Conservation (phyloP, 2,113 vertebrate species). For the Gavia stellata region DNA sequence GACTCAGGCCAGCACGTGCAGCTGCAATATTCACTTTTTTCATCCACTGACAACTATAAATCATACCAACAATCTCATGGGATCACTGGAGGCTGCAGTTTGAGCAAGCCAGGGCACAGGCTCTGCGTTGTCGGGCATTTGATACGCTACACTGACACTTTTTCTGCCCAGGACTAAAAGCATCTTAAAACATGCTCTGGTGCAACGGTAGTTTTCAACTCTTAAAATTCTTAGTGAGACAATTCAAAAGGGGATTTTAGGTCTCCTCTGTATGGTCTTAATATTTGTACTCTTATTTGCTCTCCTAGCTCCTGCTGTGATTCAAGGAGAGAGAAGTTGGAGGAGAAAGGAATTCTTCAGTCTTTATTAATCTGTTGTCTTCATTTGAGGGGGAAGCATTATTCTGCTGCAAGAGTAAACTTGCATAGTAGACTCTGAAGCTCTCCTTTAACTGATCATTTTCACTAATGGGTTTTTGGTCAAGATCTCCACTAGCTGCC, state of each 20-base stretch:
- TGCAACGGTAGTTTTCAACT: neutral
- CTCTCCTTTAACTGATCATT: neutral
- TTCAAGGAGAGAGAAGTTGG: too few relatives aligned
- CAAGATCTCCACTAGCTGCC: neutral
- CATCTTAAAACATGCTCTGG: neutral
- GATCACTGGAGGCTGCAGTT: neutral
- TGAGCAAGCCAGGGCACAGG: neutral
- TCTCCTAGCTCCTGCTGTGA: neutral
- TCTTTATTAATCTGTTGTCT: neutral
- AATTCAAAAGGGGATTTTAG: neutral
- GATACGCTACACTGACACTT: fast-evolving
- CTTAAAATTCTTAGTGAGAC: too few relatives aligned
- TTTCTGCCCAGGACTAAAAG: neutral
- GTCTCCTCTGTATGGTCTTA: neutral
- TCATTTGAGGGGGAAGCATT: neutral
- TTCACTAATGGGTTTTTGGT: neutral
- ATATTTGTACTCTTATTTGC: neutral
- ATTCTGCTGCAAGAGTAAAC: neutral
- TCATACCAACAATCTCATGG: fast-evolving
- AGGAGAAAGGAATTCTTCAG: neutral
- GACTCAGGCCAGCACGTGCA: neutral
- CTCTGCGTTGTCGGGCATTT: fast-evolving
- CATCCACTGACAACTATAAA: fast-evolving
- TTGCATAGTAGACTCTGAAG: neutral
- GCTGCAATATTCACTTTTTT: neutral